Conservation (phyloP, 2,113 vertebrate species). For the Sorex araneus region DNA sequence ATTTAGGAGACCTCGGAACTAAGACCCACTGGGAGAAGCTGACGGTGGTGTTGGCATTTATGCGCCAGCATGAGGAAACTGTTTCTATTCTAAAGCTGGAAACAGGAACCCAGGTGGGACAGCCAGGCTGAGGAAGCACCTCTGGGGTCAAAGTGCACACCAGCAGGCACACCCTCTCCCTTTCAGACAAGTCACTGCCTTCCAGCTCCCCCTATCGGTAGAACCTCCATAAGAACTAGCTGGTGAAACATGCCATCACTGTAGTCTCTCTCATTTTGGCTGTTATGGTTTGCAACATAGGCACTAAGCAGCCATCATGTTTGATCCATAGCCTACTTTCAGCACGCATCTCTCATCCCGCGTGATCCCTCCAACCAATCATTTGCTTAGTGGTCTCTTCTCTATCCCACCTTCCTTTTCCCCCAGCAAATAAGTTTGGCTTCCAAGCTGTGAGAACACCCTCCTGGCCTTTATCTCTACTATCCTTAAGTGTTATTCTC, state of each 20-base stretch:
- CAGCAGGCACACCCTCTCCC: neutral
- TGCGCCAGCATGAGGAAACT: neutral
- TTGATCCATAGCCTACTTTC: too few species aligned
- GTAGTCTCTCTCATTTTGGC: too few species aligned
- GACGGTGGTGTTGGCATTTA: neutral
- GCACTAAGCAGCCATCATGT: too few species aligned
- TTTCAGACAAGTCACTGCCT: neutral
- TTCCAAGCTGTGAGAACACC: too few species aligned
- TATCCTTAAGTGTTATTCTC: too few species aligned
- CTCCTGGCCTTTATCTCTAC: too few species aligned
- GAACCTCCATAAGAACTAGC: neutral
- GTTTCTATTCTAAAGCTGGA: neutral
- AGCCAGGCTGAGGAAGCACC: neutral
- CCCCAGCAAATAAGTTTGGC: too few species aligned
- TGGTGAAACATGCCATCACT: neutral
- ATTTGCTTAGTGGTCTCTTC: too few species aligned
- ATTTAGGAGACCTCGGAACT: neutral
- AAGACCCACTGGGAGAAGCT: neutral
- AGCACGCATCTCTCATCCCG: too few species aligned
- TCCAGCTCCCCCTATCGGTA: neutral
- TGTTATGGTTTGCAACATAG: too few species aligned
- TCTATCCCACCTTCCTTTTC: too few species aligned
- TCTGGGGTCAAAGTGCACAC: neutral
- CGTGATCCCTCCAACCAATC: too few species aligned
- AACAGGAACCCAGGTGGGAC: neutral